phyloP scores from a whole-genome alignment of 1,140 invertebrate genomes.

The Drosophila miranda region DNA sequence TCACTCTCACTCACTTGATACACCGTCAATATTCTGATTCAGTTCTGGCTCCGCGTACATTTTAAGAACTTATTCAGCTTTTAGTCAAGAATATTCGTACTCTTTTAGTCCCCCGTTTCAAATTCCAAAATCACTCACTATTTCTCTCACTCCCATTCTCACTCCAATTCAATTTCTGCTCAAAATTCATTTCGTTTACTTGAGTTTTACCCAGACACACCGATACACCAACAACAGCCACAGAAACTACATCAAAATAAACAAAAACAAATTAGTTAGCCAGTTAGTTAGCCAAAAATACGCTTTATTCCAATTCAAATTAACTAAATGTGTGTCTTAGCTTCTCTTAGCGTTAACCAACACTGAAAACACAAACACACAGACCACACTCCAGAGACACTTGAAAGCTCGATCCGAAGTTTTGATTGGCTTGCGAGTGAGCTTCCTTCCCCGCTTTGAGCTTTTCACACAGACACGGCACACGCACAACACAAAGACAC shows the following conservation, averaged over 20 bases:
- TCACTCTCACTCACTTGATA: slow-evolving; percentile 16
- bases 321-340: slow-evolving; percentile 75
- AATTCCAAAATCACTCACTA: slow-evolving; percentile 19
- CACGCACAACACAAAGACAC: slow-evolving; percentile 18
- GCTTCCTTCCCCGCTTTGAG: neutral
- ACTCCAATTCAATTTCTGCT: slow-evolving; percentile 20
- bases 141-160: slow-evolving; percentile 4
- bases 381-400: slow-evolving; percentile 1
- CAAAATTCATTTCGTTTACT: slow-evolving; percentile 35
- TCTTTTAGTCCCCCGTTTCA: neutral
- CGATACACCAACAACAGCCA: slow-evolving; percentile 38
- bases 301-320: slow-evolving; percentile 70
- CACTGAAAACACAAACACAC: slow-evolving; percentile 44
- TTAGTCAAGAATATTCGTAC: neutral
- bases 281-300: slow-evolving; percentile 69
- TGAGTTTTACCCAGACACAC: slow-evolving; percentile 25
- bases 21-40: slow-evolving; percentile 10
- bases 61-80: slow-evolving; percentile 13
- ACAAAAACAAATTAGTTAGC: slow-evolving; percentile 43
- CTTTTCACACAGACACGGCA: slow-evolving; percentile 10
- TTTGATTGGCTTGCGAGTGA: neutral
- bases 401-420: neutral
- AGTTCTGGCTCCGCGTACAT: neutral
- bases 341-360: slow-evolving; percentile 67
- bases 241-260: slow-evolving; percentile 13